Percentiles rank a stretch among this genome's conserved stretches.
Evolutionary conservation across 2,797 vertebrate species (phyloP).

Genomic region (Muscicapa striata): DNA sequence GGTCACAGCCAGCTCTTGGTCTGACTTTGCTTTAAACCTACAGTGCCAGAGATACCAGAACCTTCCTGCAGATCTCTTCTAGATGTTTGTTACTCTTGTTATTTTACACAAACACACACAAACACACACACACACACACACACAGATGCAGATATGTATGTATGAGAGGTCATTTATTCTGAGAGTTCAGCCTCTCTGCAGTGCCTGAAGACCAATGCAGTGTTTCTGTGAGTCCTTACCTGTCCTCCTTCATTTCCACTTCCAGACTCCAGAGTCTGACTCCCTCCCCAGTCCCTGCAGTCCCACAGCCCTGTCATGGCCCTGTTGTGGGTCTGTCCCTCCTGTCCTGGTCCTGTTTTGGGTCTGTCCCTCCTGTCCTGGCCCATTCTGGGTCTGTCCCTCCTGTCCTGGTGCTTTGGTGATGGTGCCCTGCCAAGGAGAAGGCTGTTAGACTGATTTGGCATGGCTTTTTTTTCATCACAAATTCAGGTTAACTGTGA

Average conservation of each 20-base stretch:
- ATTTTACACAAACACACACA: neutral
- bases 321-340: neutral
- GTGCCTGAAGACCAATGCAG: neutral
- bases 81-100: neutral
- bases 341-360: no score
- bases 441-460: neutral
- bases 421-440: neutral
- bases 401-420: no score
- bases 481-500: neutral
- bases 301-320: neutral
- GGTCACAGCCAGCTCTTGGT: neutral
- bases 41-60: neutral
- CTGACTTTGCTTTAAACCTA: neutral
- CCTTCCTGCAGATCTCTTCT: neutral
- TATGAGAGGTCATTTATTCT: neutral
- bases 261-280: accelerated
- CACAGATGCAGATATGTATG: no score
- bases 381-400: no score
- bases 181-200: neutral
- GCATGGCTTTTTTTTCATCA: neutral
- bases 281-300: no score
- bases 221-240: neutral
- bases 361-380: no score
- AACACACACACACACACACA: accelerated
- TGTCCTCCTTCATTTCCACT: neutral